Base-by-base conservation (phyloP, 64 coral and sea anemone genomes). In the Dendronephthya gigantea region DNA sequence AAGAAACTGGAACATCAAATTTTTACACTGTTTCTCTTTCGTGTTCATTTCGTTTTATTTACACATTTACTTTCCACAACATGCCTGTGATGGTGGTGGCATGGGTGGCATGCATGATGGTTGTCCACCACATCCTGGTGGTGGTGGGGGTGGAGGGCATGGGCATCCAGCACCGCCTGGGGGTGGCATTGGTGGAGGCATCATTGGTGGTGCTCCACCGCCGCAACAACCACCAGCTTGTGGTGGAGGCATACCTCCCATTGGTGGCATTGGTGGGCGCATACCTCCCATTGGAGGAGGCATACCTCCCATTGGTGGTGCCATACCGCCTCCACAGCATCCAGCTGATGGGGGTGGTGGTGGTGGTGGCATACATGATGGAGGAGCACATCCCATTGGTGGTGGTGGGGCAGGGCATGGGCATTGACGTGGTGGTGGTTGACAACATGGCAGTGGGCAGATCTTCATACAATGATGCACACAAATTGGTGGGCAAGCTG, bases 381-480 rank as follows among this genome's bases (percentile, higher is more conserved):
- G 85, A 84, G 32, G 85, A 35, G 59, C 84, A 72, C 66, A 82
- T 82, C 40, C 74, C 83, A 90, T 82, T 59, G 84, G 39, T 17
- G 76, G 16, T 35, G 87, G 90, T 15, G 93, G 90, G 12, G 94
- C 87, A 4, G 93, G 82, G 32, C 90, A 83, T 22, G 83, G 72
- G 22, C 72, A 79, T 34, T 34, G 32, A 33, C 72, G 72, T 79
- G 19, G 72, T 79, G 2, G 72, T 79, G 72, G 72, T n/a, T 89
- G 88, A 43, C 94, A 97, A 76, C 89, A 93, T 35, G 84, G 84
- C 79, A 82, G 83, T 5, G 94, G 94, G 83, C 94, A 97, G 49
- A 97, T 93, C 43, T 82, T 91, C 87, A 97, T 93, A 87, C 94
- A 97, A 48, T 97, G 92, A 40, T 97, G 94, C 85, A 97, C 87